Base-by-base conservation (phyloP, 1,140 invertebrate species). In the Cardiocondyla obscurior region DNA sequence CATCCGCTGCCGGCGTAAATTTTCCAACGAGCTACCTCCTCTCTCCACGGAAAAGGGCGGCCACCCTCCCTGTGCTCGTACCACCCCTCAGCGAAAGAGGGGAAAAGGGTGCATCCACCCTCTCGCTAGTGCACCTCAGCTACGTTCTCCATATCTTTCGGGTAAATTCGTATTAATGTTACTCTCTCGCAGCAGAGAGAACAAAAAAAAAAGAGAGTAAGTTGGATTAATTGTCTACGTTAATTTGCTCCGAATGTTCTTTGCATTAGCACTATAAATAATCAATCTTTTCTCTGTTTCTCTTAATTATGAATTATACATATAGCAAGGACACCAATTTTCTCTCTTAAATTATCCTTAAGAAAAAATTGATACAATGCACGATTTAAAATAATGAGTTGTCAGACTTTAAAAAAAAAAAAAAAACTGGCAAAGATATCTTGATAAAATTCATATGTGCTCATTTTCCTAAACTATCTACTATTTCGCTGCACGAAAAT, bases 1-100 rank as follows among this genome's bases (percentile, higher is more conserved):
- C 74, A 84, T 76, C 73, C 83, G 67, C 19, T 64, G 39, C 53
- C 82, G 51, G 42, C 82, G 69, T 81, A 87, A 83, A 84, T 88
- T 88, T 87, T 88, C 87, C 87, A 87, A 88, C 87, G 67, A 85
- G 60, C 79, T 65, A 39, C 79, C 79, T 85, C 65, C 58, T 51
- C 49, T 60, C 73, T 42, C 46, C 16, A 51, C 55, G 74, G 10
- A 36, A 22, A 36, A 65, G 60, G 44, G 22, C 62, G 44, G 14
- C 14, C 53, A 28, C 25, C 60, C 33, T 65, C 72, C 67, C 60
- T 25, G 39, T 53, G 44, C 42, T 42, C 19, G n/a, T 51, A 12
- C 62, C 49, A 67, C 46, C 39, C 46, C 36, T 60, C 51, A 7
- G 22, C n/a, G 28, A 44, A 16, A 36, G 49, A 79, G 49, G 36